Conservation (phyloP, 2,888 invertebrate species). For the Rhagonycha lutea region DNA sequence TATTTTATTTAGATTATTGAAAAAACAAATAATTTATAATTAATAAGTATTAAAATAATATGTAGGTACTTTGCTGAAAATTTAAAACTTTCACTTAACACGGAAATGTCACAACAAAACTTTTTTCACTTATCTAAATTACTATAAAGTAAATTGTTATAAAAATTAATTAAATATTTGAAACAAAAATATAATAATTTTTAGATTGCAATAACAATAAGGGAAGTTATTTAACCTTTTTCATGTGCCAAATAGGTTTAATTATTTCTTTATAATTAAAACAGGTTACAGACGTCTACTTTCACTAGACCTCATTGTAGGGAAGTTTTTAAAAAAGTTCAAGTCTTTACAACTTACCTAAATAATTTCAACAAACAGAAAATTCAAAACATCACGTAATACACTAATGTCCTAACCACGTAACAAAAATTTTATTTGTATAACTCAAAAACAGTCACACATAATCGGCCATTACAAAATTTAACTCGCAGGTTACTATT, state of each 20-base stretch:
- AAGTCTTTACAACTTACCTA: slow-evolving; percentile 15
- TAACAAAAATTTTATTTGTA: slow-evolving; percentile 2
- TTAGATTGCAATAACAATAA: background rate
- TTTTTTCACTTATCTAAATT: background rate
- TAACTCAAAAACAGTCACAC: slow-evolving; percentile 17
- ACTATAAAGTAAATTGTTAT: background rate
- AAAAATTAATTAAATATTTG: background rate
- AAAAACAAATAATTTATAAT: background rate
- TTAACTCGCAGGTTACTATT: slow-evolving; percentile 3
- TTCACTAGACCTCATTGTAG: background rate
- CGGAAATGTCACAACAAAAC: background rate
- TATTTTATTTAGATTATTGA: background rate
- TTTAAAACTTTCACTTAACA: background rate
- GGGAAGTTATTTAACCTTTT: slow-evolving; percentile 6
- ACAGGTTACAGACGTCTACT: slow-evolving; percentile 19
- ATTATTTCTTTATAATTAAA: slow-evolving; percentile 17
- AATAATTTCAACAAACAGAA: slow-evolving; percentile 3
- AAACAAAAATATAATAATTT: background rate
- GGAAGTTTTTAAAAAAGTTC: background rate
- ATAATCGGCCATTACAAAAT: slow-evolving; percentile 23
- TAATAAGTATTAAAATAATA: background rate
- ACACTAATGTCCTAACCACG: background rate
- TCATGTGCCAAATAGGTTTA: slow-evolving; percentile 23
- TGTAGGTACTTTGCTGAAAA: background rate
- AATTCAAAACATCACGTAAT: slow-evolving; percentile 18